phyloP scores from a whole-genome alignment of 2,888 invertebrate genomes.

The Nomada goodeniana region DNA sequence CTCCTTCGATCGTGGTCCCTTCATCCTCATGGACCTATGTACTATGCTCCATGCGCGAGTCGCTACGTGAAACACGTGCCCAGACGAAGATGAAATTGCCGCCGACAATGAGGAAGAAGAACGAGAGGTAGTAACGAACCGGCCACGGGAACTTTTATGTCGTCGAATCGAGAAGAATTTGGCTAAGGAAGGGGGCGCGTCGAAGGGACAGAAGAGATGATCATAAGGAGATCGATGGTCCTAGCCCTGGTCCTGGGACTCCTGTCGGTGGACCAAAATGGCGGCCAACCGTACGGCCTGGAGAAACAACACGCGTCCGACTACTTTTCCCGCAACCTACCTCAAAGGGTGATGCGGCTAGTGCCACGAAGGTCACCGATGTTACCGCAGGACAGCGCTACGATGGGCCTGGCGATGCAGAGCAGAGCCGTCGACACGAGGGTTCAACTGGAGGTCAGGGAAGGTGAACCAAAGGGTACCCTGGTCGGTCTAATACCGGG shows the following conservation, averaged over 20 bases:
- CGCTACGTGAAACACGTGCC: conserved; percentile 25
- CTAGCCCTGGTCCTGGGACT: conserved; percentile 80
- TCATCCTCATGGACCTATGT: background rate
- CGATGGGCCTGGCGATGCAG: conserved; percentile 88
- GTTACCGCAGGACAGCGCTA: conserved; percentile 78
- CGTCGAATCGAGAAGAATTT: conserved; percentile 55
- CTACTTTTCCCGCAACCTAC: conserved; percentile 54
- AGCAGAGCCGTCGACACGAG: conserved; percentile 94
- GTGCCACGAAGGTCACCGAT: conserved; percentile 81
- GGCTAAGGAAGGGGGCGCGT: conserved; percentile 67
- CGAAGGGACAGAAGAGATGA: conserved; percentile 75
- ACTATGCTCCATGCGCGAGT: conserved; percentile 25
- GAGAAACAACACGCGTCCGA: conserved; percentile 48
- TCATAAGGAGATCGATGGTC: conserved; percentile 78
- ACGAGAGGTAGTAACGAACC: conserved; percentile 79
- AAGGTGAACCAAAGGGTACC: conserved; percentile 93
- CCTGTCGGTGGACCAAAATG: conserved; percentile 75
- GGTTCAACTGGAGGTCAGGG: conserved; percentile 93
- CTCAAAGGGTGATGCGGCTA: conserved; percentile 73
- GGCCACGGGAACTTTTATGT: conserved; percentile 50
- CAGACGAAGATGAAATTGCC: conserved; percentile 52
- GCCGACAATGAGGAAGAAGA: conserved; percentile 77
- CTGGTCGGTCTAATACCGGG: conserved; percentile 94
- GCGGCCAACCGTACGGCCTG: conserved; percentile 61
- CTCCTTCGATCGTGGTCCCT: background rate